Evolutionary conservation across 2,113 vertebrate genomes (phyloP), one percentile per base, ranked within the genome.

Genomic region (Neoarius graeffei): DNA sequence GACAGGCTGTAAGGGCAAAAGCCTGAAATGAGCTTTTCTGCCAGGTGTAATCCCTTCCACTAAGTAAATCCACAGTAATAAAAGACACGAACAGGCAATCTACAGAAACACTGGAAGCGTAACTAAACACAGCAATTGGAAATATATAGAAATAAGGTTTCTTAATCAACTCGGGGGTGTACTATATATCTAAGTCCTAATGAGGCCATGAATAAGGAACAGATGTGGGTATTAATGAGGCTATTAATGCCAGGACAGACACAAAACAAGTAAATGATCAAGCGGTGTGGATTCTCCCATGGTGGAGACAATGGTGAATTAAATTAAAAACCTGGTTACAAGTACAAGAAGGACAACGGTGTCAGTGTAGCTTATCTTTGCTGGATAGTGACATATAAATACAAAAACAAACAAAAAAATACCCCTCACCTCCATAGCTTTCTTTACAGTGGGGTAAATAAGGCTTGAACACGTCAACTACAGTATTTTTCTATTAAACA

Each of bases 141-240:
- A 42, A 42, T 42, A 20, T 60, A 60, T 20, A 8, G 30, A 20
- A 48, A 74, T 74, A 7, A 23, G 60, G 6, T 30, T 74, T 74
- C 30, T 74, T 19, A 74, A 19, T 74, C 35, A 74, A 42, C 7
- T 35, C 48, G 17, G 35, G 15, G 20, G 67, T 73, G 19, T 42
- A 73, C 27, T 48, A 7, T 48, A 74, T 42, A 5, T 42, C 19
- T 52, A 52, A 77, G 20, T 76, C 6, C 8, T 77, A 77, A 77
- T 52, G 42, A 76, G 35, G 35, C 35, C 73, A 76, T 76, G 19
- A 76, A 48, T 76, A 76, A 77, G 74, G 48, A 77, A 77, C 74
- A 77, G 48, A 77, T 77, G 74, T 77, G 74, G 48, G 9, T 25
- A 54, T 79, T 79, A 79, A 79, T 79, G 76, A 79, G 50, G 50